phyloP scores from a whole-genome alignment of 1,140 invertebrate genomes.

The Steinernema feltiae region DNA sequence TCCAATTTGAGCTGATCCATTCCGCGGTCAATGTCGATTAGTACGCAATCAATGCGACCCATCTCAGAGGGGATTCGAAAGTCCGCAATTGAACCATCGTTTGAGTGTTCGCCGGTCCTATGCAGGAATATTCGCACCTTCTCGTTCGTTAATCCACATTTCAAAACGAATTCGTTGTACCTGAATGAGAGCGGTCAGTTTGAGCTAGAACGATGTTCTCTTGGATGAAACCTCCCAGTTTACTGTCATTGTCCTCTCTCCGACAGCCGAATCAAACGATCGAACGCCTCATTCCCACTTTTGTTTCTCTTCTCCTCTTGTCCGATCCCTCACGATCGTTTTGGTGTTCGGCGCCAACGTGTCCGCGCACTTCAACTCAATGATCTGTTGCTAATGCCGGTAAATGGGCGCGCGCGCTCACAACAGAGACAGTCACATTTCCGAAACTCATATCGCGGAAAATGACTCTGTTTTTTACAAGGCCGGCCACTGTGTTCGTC shows the following conservation, averaged over 20 bases:
- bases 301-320: constrained; percentile 5
- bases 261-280: neutral
- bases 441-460: constrained; percentile 10
- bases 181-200: constrained; percentile 46
- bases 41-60: constrained; percentile 32
- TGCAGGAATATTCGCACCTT: constrained; percentile 59
- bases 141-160: constrained; percentile 58
- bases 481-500: neutral
- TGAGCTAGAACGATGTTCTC: no score
- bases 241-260: neutral
- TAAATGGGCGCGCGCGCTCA: neutral
- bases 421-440: constrained; percentile 6
- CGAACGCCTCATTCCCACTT: constrained; percentile 5
- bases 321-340: neutral
- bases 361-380: constrained; percentile 13
- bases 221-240: neutral
- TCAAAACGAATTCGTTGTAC: constrained; percentile 69
- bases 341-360: neutral
- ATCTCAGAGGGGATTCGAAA: constrained; percentile 48
- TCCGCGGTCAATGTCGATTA: constrained; percentile 2
- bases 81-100: constrained; percentile 44
- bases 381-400: constrained; percentile 10
- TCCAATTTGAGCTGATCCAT: neutral
- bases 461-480: constrained; percentile 8
- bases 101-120: constrained; percentile 44